Evolutionary conservation across 2,113 vertebrate species (phyloP), one percentile per base, ranked within the genome.

Genomic region (Dolichotis patagonum): DNA sequence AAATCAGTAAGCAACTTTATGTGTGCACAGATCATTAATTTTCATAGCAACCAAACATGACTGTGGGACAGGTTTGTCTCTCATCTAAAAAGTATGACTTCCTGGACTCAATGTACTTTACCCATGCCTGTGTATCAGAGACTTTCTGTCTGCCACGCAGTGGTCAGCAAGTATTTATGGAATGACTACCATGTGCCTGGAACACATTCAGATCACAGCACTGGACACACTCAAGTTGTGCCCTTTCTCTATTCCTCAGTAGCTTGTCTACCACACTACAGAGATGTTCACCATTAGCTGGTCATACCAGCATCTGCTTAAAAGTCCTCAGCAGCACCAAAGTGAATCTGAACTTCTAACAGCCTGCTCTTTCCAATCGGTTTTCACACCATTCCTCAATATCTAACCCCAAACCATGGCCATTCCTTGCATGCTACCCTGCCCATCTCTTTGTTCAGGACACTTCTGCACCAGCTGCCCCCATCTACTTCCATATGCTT

Each of bases 1-100:
- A 98, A 98, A 98, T 92, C 85, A 88, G 96, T 97, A 54, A 93
- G 54, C 96, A 96, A 94, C 95, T 97, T 94, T 93, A 97, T 89
- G 94, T 95, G 88, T 95, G 95, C 95, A 95, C 90, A 84, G 81
- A 89, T 96, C 96, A 97, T 97, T 97, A 95, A 97, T 97, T 96
- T 96, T 94, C 80, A 97, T 88, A 91, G 65, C 87, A 85, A 98
- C 93, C 83, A 96, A 92, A 90, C 41, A 71, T 49, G 56, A 97
- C 90, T 54, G 80, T 96, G 96, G 49, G 41, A 87, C 24, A 97
- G 62, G 85, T 95, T 85, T 46, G 69, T 46, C 81, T 87, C 54
- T 65, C 81, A 85, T 52, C 20, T 49, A 80, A 83, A 96, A 56
- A 87, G 4, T 58, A 10, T 84, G 63, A 83, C n/a, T 96, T 95